Evolutionary conservation across 2,113 vertebrate species (phyloP), one percentile per base, ranked within the genome.

Genomic region (Phyllostomus discolor): DNA sequence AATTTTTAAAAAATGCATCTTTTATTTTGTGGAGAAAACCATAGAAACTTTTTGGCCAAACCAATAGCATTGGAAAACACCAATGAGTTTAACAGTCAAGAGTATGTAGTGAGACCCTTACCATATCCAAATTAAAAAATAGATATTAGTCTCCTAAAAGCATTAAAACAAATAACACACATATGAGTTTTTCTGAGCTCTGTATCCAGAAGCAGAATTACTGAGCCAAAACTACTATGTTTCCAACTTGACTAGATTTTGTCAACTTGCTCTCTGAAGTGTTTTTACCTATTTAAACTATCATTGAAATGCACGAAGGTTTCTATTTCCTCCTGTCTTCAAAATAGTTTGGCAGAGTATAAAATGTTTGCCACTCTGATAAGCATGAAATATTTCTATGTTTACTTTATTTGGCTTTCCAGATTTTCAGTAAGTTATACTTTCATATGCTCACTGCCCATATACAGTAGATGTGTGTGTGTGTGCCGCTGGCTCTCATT

Each of bases 241-340:
- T 90, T 95, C 81, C 67, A 35, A 35, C 73, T 80, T 86, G 90
- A 86, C 89, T 86, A 72, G 66, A 82, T 87, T 91, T 90, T 92
- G 66, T 72, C 69, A 81, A 92, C 92, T 73, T 95, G 80, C 41
- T 92, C 80, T 90, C 76, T 91, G 66, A 91, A 91, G 82, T 95
- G 81, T 87, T 87, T 87, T 86, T 66, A 87, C 89, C 82, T 84
- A 72, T 84, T 86, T 86, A 90, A 90, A 90, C 41, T 57, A 57
- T 80, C 92, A 86, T n/a, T 86, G 81, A 54, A 67, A 43, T 91
- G 52, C 43, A 72, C 64, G 16, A 59, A 94, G 54, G 59, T 62
- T 90, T 10, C 80, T 67, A 10, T 92, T 82, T 92, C 62, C 43
- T 90, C 69, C 38, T 35, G 20, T 82, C 69, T 82, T 92, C 10